Base-by-base conservation (phyloP, 2,113 vertebrate genomes). In the Oncorhynchus gorbuscha region DNA sequence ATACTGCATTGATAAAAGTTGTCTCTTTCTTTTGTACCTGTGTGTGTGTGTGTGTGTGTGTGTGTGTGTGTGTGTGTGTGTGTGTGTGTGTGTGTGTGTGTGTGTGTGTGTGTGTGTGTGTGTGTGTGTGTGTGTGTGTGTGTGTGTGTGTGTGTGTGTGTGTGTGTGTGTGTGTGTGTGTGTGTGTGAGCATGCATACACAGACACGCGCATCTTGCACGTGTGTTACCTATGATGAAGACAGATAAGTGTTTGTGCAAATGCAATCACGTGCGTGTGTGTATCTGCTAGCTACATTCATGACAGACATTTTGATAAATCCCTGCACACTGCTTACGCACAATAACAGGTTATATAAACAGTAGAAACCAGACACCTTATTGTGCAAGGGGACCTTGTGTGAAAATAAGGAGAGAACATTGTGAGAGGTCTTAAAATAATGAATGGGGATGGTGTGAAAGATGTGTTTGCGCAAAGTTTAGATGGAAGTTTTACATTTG, bases 271-370 rank as follows among this genome's bases (percentile, higher is more conserved):
- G 1, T 66, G 64, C 49, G 13, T 24, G 45, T 28, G 39, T 51
- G 20, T 26, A n/a, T 18, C 4, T 49, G 12, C 16, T 67, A 32
- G 26, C 39, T 45, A 45, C 39, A 45, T 45, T 12, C 39, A 16
- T 5, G 2, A 32, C 22, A 39, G 8, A 69, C 66, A 64, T 80
- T 81, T 83, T 66, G 35, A 79, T 39, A 74, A 45, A 64, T 35
- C 75, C 11, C 64, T 59, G 28, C 67, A 76, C 49, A 22, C 75
- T 66, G 55, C 9, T 78, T 88, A 90, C 72, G 65, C 77, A 81
- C 84, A 74, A n/a, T 62, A 26, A 76, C 51, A 3, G 26, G 69
- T 74, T 72, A 30, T 81, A 26, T 90, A 92, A 92, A 89, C 85
- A 82, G 4, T 74, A 84, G 76, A 83, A 84, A 88, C 78, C 71